Conservation (phyloP, 2,888 invertebrate genomes). For the Caradrina kadenii region DNA sequence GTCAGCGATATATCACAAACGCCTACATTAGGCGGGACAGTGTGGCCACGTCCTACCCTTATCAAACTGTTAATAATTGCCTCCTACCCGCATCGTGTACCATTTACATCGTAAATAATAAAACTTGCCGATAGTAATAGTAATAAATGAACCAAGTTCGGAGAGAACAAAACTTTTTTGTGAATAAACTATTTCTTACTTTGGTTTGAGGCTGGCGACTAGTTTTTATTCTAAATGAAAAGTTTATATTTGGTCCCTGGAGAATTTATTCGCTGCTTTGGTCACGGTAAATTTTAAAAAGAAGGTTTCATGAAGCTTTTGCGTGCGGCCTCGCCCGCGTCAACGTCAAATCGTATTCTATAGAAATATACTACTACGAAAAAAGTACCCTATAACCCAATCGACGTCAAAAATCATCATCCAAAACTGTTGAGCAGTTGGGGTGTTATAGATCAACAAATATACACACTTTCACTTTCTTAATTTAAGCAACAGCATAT, state of each 20-base stretch:
- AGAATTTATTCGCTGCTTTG: background rate
- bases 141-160: conserved; percentile 41
- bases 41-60: conserved; percentile 57
- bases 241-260: conserved; percentile 10
- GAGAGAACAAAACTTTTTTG: background rate
- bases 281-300: background rate
- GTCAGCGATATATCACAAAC: conserved; percentile 43
- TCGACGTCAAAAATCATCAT: too few species aligned
- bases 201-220: background rate
- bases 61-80: conserved; percentile 62
- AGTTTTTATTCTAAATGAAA: background rate
- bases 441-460: too few species aligned
- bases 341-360: too few species aligned
- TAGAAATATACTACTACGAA: too few species aligned
- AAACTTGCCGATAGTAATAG: conserved; percentile 48
- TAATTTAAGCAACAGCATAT: too few species aligned
- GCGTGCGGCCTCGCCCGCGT: too few species aligned
- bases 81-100: conserved; percentile 37
- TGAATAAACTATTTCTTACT: conserved; percentile 18
- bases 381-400: too few species aligned
- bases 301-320: too few species aligned
- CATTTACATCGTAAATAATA: conserved; percentile 59
- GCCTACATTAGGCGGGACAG: conserved; percentile 43
- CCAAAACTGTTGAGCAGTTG: too few species aligned
- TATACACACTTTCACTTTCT: too few species aligned